Percentiles rank a stretch among this genome's conserved stretches.
Conservation (phyloP, 2,797 vertebrate species). For the Poeciliopsis turneri region DNA sequence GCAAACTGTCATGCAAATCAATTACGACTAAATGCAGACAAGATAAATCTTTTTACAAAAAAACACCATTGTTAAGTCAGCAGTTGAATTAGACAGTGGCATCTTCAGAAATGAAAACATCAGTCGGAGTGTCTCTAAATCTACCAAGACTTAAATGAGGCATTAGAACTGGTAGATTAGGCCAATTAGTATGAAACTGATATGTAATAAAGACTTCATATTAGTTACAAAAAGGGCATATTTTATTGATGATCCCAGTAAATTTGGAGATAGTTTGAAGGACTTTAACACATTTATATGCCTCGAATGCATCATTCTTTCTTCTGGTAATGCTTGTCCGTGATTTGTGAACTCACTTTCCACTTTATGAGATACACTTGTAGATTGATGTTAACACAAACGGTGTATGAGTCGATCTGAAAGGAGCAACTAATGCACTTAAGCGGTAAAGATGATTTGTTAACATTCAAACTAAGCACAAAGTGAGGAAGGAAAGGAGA, state of each 20-base stretch:
- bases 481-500: neutral
- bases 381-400: neutral
- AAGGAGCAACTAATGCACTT: neutral
- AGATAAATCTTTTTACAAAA: slow-evolving; percentile 12
- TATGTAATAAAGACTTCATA: slow-evolving; percentile 19
- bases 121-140: slow-evolving; percentile 20
- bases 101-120: slow-evolving; percentile 27
- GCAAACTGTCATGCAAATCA: neutral
- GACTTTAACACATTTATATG: slow-evolving; percentile 1
- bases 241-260: slow-evolving; percentile 11
- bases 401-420: neutral
- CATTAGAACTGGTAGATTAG: slow-evolving; percentile 47
- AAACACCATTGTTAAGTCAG: slow-evolving; percentile 16
- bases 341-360: neutral
- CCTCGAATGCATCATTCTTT: neutral
- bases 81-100: slow-evolving; percentile 18
- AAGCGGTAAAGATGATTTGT: neutral
- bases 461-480: neutral
- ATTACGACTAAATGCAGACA: neutral
- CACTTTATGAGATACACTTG: neutral
- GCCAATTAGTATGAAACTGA: slow-evolving; percentile 44
- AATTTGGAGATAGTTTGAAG: slow-evolving; percentile 22
- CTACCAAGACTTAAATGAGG: slow-evolving; percentile 43
- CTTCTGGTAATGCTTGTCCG: neutral
- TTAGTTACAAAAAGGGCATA: slow-evolving; percentile 20